Base-by-base conservation (phyloP, 2,113 vertebrate species). In the Cynoglossus semilaevis region DNA sequence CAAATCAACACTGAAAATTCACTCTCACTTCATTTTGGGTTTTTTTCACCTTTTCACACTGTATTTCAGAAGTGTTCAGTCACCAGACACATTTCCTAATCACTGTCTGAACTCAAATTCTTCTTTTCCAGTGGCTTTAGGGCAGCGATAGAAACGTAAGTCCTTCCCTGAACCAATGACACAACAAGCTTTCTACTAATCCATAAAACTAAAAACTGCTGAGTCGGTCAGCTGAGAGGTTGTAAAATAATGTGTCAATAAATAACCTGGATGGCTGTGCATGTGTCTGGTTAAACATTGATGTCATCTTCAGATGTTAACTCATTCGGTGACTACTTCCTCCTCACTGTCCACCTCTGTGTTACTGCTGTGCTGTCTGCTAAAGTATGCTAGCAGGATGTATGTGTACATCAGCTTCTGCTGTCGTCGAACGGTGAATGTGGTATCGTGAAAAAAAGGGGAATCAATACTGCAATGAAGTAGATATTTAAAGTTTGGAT, bases 141-240 rank as follows among this genome's bases (percentile, higher is more conserved):
- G 79, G 90, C 92, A 81, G 91, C 90, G 65, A 76, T 90, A 85
- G 72, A 93, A 87, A 93, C 74, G 83, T 93, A 93, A 93, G 91
- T 94, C 82, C 86, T 63, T 51, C 68, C 44, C 49, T 78, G 63
- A 87, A 69, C 14, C 49, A 50, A 63, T 76, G 56, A 40, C 22
- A 9, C 50, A 16, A 59, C 79, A 14, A 44, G n/a, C 35, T 70
- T 69, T 60, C 71, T 58, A 78, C 85, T 84, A 82, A 81, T 56
- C 48, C 44, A 69, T 72, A 64, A 52, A 2, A 45, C 14, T 51
- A 4, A 58, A 43, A 29, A 44, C 56, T 57, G 9, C 14, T 42
- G 36, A 1, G 53, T n/a, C 51, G 54, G 18, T 16, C 10, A 18
- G 53, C 35, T 41, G 29, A 15, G 43, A 48, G 16, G 1, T n/a